A percentile compares a stretch with the other conserved stretches of the same genome.
These are phyloP conservation scores for Oreochromis aureus DNA, from an alignment of 2,113 vertebrate species.

Conservation along the genomic window DNA sequence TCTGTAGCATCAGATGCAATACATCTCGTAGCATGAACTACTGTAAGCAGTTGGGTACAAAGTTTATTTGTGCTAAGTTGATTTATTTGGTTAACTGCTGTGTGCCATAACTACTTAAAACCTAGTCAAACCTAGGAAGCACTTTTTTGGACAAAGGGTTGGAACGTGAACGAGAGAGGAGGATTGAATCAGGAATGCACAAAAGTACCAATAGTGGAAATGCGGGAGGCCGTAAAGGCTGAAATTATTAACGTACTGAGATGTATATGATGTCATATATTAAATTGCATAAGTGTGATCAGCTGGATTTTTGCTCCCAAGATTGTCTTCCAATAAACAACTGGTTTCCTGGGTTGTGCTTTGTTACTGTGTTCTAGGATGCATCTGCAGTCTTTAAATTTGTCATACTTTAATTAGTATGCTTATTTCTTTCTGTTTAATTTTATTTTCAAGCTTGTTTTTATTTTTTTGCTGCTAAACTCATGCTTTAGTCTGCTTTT, in stretches of 20 bases:
- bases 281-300: constrained; percentile 34
- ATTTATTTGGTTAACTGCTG: not conserved
- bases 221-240: not conserved
- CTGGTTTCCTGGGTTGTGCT: constrained; percentile 27
- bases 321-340: constrained; percentile 72
- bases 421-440: not conserved
- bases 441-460: not conserved
- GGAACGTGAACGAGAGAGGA: not conserved
- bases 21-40: constrained; percentile 54
- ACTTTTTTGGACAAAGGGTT: not conserved
- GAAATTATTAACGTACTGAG: constrained; percentile 13
- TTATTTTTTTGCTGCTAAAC: not conserved
- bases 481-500: not conserved
- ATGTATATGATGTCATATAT: constrained; percentile 56
- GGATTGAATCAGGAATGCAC: not conserved
- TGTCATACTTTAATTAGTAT: accelerated
- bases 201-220: not conserved
- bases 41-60: constrained; percentile 20
- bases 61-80: not conserved
- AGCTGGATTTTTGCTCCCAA: constrained; percentile 43
- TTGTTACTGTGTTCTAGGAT: not conserved
- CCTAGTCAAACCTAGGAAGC: not conserved
- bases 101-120: constrained; percentile 33
- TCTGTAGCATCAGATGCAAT: constrained; percentile 28
- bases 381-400: not conserved